phyloP scores from a whole-genome alignment of 2,888 invertebrate genomes.

The Rotaria socialis region DNA sequence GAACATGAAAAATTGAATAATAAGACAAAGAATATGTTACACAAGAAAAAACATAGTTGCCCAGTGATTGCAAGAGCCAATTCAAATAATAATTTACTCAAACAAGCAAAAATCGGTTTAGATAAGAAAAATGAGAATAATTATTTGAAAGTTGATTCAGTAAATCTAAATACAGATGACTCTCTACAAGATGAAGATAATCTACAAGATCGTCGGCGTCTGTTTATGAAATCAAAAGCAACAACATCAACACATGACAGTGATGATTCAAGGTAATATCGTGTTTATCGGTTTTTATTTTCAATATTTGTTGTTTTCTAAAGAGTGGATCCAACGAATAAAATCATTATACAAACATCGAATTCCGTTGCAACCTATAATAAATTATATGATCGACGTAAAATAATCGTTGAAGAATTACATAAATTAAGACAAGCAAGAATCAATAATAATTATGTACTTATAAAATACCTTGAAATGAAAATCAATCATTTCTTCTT shows the following conservation, averaged over 20 bases:
- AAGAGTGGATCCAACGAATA: neutral
- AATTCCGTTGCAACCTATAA: neutral
- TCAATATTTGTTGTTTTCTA: neutral
- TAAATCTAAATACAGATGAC: neutral
- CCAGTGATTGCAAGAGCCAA: neutral
- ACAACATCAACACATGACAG: neutral
- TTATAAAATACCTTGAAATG: too few relatives aligned
- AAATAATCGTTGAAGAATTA: slow-evolving; percentile 14
- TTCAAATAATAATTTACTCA: neutral
- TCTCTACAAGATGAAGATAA: neutral
- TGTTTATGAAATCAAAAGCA: neutral
- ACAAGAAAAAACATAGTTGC: neutral
- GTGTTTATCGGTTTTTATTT: neutral
- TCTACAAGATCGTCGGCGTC: neutral
- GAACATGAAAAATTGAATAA: neutral
- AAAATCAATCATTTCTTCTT: too few relatives aligned
- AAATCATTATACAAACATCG: neutral
- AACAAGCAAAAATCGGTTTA: neutral
- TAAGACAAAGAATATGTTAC: neutral
- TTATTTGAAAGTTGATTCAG: neutral
- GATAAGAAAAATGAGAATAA: neutral
- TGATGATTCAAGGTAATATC: neutral
- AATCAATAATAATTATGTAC: neutral
- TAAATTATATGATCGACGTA: slow-evolving; percentile 14
- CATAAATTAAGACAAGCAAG: slow-evolving; percentile 9